Evolutionary conservation across 64 coral and sea anemone species (phyloP).

Genomic region (Montipora sp.): DNA sequence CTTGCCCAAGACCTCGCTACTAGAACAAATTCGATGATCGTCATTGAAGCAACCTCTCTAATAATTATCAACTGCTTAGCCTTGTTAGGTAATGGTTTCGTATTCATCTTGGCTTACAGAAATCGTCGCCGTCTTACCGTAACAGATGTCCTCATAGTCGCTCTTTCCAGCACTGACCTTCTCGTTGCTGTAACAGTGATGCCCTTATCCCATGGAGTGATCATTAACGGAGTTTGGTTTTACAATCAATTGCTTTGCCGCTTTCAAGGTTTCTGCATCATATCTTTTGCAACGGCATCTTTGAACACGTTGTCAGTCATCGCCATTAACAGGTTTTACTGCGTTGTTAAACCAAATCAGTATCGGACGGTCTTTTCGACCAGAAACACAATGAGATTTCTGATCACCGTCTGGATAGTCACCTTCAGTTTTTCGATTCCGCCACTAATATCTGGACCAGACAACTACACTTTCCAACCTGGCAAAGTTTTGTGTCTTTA

Average conservation of each 20-base stretch:
- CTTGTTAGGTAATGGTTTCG: conserved; percentile 68
- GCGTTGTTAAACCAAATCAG: conserved; percentile 81
- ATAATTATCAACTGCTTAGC: conserved; percentile 62
- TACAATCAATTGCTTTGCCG: conserved; percentile 52
- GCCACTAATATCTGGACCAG: neutral
- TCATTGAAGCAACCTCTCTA: conserved; percentile 60
- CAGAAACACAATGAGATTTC: conserved; percentile 47
- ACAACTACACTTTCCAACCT: conserved; percentile 21
- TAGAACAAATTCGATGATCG: conserved; percentile 26
- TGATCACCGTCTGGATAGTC: conserved; percentile 32
- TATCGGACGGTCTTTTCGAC: conserved; percentile 74
- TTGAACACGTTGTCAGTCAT: conserved; percentile 77
- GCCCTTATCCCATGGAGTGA: conserved; percentile 55
- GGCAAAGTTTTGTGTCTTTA: conserved; percentile 56
- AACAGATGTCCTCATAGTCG: conserved; percentile 77
- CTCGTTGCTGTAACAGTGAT: conserved; percentile 60
- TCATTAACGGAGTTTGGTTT: conserved; percentile 63
- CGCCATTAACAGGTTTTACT: conserved; percentile 86
- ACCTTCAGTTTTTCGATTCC: neutral
- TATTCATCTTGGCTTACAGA: conserved; percentile 63
- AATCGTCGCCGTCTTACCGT: conserved; percentile 65
- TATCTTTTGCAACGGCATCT: conserved; percentile 71
- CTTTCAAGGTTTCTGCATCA: conserved; percentile 71
- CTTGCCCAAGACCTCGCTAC: neutral
- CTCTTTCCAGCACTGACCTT: conserved; percentile 67